These are phyloP conservation scores for Limnothrissa miodon DNA, from an alignment of 2,113 vertebrate genomes.

Conservation along the genomic window DNA sequence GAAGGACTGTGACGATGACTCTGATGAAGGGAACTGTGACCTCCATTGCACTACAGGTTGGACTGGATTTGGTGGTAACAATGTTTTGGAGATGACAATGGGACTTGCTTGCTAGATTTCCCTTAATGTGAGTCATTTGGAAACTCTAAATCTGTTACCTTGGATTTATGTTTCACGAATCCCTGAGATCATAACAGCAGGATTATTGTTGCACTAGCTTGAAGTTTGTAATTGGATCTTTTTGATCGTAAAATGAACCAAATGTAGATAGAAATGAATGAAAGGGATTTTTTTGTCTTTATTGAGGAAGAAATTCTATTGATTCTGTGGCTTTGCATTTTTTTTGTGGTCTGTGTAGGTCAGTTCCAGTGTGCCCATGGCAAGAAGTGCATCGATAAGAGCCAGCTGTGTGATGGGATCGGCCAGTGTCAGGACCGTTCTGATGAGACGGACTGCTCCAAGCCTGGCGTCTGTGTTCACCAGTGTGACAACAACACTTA, in stretches of 20 bases:
- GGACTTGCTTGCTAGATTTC: background rate
- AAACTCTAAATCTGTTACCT: background rate
- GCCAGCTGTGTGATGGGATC: constrained; percentile 76
- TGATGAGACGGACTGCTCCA: constrained; percentile 74
- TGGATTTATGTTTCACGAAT: background rate
- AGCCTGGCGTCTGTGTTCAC: constrained; percentile 66
- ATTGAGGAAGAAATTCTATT: background rate
- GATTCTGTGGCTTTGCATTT: background rate
- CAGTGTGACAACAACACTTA: constrained; percentile 71
- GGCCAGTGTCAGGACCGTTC: constrained; percentile 82
- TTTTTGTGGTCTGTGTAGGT: constrained; percentile 48
- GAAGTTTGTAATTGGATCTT: background rate
- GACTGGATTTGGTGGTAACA: background rate
- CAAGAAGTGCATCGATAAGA: constrained; percentile 64
- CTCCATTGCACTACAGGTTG: constrained; percentile 63
- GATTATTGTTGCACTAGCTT: background rate
- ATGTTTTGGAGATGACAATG: background rate
- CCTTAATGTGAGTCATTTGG: background rate
- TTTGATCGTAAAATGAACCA: background rate
- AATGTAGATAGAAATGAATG: background rate
- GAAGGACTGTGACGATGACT: constrained; percentile 47
- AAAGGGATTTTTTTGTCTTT: background rate
- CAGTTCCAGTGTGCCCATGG: constrained; percentile 79
- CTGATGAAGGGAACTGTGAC: constrained; percentile 67
- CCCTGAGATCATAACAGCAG: background rate